These are phyloP conservation scores for Drosophila tanythrix DNA, from an alignment of 2,888 invertebrate species.

Conservation along the genomic window DNA sequence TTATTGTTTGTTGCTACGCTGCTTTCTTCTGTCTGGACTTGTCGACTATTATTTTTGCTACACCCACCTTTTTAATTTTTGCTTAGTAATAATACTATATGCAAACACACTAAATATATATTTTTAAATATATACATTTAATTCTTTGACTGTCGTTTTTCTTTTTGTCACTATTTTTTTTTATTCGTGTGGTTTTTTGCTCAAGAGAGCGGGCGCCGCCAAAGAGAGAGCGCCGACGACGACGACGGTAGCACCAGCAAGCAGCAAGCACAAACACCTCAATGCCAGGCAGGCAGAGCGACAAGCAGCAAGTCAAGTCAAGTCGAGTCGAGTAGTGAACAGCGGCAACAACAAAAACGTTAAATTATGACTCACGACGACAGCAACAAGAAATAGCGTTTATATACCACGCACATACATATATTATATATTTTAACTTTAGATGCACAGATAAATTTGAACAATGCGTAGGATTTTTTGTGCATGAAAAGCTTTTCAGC, in stretches of 20 bases:
- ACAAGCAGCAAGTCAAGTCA: conserved; percentile 22
- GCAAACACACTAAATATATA: conserved; percentile 10
- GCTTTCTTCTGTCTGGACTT: conserved; percentile 9
- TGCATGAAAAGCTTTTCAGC: conserved; percentile 43
- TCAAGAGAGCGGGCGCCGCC: conserved; percentile 43
- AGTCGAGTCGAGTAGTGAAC: conserved; percentile 47
- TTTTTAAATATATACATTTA: conserved; percentile 19
- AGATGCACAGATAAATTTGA: conserved; percentile 48
- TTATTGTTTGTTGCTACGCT: conserved; percentile 34
- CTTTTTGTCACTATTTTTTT: conserved; percentile 39
- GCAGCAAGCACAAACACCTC: conserved; percentile 56
- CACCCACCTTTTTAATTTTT: conserved; percentile 45
- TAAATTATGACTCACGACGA: conserved; percentile 60
- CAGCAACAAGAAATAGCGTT: conserved; percentile 46
- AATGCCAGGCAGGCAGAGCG: conserved; percentile 64
- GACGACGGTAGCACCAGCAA: conserved; percentile 32
- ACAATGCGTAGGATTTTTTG: conserved; percentile 62
- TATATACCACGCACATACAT: conserved; percentile 13
- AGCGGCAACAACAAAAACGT: conserved; percentile 50
- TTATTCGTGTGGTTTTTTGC: conserved; percentile 38
- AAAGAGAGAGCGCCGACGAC: conserved; percentile 39
- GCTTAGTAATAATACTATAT: conserved; percentile 61
- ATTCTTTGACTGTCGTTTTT: conserved; percentile 44
- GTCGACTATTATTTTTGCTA: conserved; percentile 24
- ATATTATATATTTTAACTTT: conserved; percentile 24